These are phyloP conservation scores for Neosalanx taihuensis DNA, from an alignment of 2,797 vertebrate species.

Conservation along the genomic window DNA sequence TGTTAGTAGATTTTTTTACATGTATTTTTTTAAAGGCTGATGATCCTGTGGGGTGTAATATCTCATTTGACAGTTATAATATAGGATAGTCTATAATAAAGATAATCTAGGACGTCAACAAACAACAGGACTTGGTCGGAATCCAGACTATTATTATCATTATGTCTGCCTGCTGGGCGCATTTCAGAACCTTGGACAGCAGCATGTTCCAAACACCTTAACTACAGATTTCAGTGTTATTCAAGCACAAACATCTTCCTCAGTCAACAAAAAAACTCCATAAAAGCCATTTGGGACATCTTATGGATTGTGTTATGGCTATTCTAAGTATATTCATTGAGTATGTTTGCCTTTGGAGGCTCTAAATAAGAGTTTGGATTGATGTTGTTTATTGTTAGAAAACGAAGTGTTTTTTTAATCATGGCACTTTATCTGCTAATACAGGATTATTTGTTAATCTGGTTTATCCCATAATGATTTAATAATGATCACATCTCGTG, in stretches of 20 bases:
- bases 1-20: constrained; percentile 13
- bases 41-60: too few relatives aligned
- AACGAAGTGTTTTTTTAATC: too few relatives aligned
- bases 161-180: constrained; percentile 8
- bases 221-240: neutral
- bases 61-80: too few relatives aligned
- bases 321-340: too few relatives aligned
- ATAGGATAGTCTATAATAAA: too few relatives aligned
- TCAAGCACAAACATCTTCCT: neutral
- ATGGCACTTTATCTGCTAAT: too few relatives aligned
- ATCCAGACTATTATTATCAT: neutral
- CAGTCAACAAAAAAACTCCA: neutral
- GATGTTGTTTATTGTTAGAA: too few relatives aligned
- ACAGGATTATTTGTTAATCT: too few relatives aligned
- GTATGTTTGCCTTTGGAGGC: too few relatives aligned
- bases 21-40: neutral
- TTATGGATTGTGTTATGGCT: too few relatives aligned
- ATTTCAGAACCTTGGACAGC: constrained; percentile 57
- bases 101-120: neutral
- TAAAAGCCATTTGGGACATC: too few relatives aligned
- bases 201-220: constrained; percentile 9
- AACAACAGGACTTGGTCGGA: neutral
- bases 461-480: neutral
- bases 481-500: neutral
- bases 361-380: too few relatives aligned